These are phyloP conservation scores for Erinaceus europaeus DNA, from an alignment of 2,113 vertebrate genomes.

Conservation along the genomic window DNA sequence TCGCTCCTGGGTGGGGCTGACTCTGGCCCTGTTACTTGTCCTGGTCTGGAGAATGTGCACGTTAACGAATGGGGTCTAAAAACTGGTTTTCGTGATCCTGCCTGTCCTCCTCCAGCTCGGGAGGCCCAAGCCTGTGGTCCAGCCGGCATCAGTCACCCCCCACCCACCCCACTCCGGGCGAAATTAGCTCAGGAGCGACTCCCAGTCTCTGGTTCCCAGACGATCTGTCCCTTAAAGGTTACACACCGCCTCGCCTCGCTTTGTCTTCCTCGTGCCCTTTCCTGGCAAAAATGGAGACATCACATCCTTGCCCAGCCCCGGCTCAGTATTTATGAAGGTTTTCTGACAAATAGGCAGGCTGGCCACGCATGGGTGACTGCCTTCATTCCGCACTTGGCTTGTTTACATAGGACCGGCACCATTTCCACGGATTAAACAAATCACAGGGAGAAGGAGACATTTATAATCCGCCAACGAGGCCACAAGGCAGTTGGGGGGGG, in stretches of 20 bases:
- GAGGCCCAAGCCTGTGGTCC: background rate
- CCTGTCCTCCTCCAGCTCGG: background rate
- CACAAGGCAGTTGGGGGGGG: conserved; percentile 88
- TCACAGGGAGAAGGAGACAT: conserved; percentile 95
- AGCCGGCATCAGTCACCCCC: conserved; percentile 14
- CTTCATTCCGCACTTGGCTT: conserved; percentile 97
- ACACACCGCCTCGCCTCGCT: conserved; percentile 81
- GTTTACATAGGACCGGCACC: conserved; percentile 98
- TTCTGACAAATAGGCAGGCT: conserved; percentile 97
- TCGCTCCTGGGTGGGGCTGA: background rate
- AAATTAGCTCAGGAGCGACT: conserved; percentile 54
- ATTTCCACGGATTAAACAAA: conserved; percentile 99
- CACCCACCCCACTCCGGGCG: background rate
- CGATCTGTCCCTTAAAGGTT: conserved; percentile 84
- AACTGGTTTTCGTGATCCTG: background rate
- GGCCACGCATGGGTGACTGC: conserved; percentile 91
- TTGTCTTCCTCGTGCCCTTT: conserved; percentile 90
- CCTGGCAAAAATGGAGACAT: conserved; percentile 97
- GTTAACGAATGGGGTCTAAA: background rate
- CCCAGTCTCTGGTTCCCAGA: conserved; percentile 32
- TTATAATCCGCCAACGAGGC: conserved; percentile 94
- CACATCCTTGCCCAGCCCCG: conserved; percentile 88
- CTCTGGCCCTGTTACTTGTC: background rate
- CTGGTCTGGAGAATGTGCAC: background rate
- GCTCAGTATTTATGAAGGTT: conserved; percentile 95